A percentile compares a stretch with the other conserved stretches of the same genome.
Conservation (phyloP, 2,797 vertebrate species). For the Perodicticus potto region DNA sequence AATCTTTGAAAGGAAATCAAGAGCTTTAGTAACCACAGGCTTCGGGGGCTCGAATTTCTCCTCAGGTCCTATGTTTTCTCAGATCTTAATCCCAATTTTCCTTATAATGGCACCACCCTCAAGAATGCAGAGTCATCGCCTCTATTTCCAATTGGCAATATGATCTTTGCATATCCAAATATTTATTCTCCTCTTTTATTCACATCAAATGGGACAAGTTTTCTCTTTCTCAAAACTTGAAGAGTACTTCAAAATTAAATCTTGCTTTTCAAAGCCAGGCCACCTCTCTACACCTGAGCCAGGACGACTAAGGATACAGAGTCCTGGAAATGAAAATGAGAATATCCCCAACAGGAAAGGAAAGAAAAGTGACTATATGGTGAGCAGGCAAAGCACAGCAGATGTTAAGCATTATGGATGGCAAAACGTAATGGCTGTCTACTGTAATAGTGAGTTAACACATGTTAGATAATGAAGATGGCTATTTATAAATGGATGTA, state of each 20-base stretch:
- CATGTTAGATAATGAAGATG: neutral
- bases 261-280: neutral
- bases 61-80: neutral
- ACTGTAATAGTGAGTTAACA: neutral
- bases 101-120: accelerated
- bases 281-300: neutral
- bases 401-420: neutral
- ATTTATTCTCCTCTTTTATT: neutral
- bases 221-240: neutral
- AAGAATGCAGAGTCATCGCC: neutral
- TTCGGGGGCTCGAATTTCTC: neutral
- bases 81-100: neutral
- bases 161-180: neutral
- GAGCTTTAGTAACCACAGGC: neutral
- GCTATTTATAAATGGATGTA: neutral
- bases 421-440: neutral
- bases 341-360: neutral
- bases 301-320: neutral
- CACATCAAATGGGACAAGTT: neutral
- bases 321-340: neutral
- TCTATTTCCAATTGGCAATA: neutral
- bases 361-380: neutral
- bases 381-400: neutral
- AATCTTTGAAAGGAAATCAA: neutral
- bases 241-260: neutral